Evolutionary conservation across 2,113 vertebrate genomes (phyloP), one percentile per base, ranked within the genome.

Genomic region (Pterophyllum scalare): DNA sequence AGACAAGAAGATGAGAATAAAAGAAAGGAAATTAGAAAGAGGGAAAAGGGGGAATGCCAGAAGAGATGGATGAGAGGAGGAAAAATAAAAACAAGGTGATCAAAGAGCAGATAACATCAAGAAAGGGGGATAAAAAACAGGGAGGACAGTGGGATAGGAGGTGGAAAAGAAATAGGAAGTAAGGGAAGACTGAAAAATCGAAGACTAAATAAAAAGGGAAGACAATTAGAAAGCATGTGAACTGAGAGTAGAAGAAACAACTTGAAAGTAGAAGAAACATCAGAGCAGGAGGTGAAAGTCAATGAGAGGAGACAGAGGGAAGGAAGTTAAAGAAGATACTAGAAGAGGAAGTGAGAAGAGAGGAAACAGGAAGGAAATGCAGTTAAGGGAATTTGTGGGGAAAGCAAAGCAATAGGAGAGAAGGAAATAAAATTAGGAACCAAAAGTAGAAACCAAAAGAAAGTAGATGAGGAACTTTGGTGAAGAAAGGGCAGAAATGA

Each of bases 251-350:
- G 15, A 49, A 43, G 65, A 70, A 49, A 28, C 24, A 70, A 49
- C 15, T 70, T 70, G 24, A 70, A 70, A 70, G 46, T 49, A 70
- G 43, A 70, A 70, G 65, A 70, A 49, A 49, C 65, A 70, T 49
- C 43, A 49, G 43, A 52, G 46, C 26, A 52, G 24, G 65, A 72
- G 46, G 43, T 72, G 43, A 72, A 20, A 72, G 46, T 70, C 65
- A 70, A 70, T 70, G 46, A 52, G 43, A 54, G 17, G 46, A 54
- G 54, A 72, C 24, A 52, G 24, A 49, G 10, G 19, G 49, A 52
- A 20, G 43, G 43, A 52, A 31, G 5, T 52, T 28, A 1, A 46
- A 70, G 24, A 24, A 52, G 28, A 52, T 52, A 17, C 67, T 8
- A 57, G 46, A 17, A 49, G 46, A 17, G 46, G 46, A 49, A 15